A percentile compares a stretch with the other conserved stretches of the same genome.
Evolutionary conservation across 2,797 vertebrate genomes (phyloP).

Genomic region (Okamejei kenojei): DNA sequence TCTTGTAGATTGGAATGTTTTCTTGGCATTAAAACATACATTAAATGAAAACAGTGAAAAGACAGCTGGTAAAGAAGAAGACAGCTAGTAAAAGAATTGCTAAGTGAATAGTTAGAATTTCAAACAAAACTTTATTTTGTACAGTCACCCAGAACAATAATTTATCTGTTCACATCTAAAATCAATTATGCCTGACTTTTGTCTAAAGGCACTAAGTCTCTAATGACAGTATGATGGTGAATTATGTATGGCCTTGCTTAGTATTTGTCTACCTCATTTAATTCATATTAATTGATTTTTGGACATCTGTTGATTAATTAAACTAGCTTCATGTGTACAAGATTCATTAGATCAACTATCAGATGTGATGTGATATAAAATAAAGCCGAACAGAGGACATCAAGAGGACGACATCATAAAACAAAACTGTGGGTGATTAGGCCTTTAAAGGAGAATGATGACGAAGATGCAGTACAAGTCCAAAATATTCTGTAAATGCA

Average conservation of each 20-base stretch:
- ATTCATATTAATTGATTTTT: slow-evolving; percentile 92
- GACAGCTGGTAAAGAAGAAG: too few species aligned
- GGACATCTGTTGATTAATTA: slow-evolving; percentile 82
- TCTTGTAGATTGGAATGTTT: not conserved
- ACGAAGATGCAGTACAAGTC: not conserved
- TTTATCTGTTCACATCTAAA: slow-evolving; percentile 27
- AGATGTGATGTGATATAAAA: slow-evolving; percentile 44
- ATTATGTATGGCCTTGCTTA: slow-evolving; percentile 81
- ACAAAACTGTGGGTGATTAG: not conserved
- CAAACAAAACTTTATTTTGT: slow-evolving; percentile 1
- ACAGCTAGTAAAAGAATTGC: not conserved
- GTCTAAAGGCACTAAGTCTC: slow-evolving; percentile 6
- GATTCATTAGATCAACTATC: slow-evolving; percentile 78
- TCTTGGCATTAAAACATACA: not conserved
- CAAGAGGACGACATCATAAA: slow-evolving; percentile 55
- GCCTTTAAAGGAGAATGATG: not conserved
- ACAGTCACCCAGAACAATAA: slow-evolving; percentile 12
- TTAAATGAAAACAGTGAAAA: not conserved
- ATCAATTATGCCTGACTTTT: slow-evolving; percentile 24
- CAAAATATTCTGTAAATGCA: not conserved
- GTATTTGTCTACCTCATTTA: slow-evolving; percentile 84
- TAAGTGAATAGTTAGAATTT: not conserved
- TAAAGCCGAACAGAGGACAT: slow-evolving; percentile 53
- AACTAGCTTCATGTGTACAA: slow-evolving; percentile 63
- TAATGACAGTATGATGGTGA: slow-evolving; percentile 57